These are phyloP conservation scores for Conops quadrifasciatus DNA, from an alignment of 2,888 invertebrate species.

Conservation along the genomic window DNA sequence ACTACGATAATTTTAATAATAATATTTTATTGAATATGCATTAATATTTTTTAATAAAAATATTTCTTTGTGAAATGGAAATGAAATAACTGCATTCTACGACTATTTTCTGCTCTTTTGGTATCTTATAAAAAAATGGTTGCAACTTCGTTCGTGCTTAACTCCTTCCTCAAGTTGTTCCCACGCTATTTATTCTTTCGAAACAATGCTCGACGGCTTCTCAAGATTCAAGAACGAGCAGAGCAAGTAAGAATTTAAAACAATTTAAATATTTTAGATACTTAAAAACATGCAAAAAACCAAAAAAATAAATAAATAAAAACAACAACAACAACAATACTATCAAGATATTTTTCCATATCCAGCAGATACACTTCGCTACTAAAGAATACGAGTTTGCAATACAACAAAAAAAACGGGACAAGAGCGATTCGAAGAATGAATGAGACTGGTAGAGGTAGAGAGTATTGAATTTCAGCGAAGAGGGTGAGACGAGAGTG, in stretches of 20 bases:
- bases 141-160: too few relatives aligned
- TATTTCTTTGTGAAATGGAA: too few relatives aligned
- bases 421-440: too few relatives aligned
- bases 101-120: too few relatives aligned
- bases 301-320: not conserved
- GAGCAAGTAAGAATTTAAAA: not conserved
- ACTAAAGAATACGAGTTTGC: not conserved
- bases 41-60: too few relatives aligned
- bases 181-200: not conserved
- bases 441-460: not conserved
- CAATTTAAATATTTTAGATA: slow-evolving; percentile 5
- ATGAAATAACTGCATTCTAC: too few relatives aligned
- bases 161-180: not conserved
- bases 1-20: too few relatives aligned
- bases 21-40: too few relatives aligned
- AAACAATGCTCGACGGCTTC: not conserved
- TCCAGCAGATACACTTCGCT: not conserved
- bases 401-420: too few relatives aligned
- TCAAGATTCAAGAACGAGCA: not conserved
- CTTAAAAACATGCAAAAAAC: not conserved
- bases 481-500: not conserved
- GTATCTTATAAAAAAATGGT: too few relatives aligned
- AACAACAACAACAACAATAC: not conserved
- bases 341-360: not conserved
- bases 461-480: not conserved